phyloP scores from a whole-genome alignment of 2,797 vertebrate genomes.

The Fringilla coelebs region DNA sequence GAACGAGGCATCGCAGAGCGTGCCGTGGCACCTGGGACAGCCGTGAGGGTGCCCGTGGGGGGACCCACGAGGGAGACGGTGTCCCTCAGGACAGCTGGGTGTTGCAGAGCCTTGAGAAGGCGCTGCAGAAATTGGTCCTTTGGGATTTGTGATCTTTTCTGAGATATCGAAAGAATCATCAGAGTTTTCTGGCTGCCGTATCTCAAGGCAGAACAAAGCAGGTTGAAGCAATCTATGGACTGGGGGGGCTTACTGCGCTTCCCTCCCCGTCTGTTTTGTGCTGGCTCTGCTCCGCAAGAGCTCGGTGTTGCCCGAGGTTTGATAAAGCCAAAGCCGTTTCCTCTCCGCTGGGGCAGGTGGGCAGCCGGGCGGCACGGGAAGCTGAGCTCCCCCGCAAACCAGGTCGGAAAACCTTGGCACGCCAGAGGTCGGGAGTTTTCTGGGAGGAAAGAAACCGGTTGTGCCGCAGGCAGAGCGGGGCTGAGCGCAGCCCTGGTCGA shows the following conservation, averaged over 20 bases:
- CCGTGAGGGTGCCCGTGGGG: rapidly evolving
- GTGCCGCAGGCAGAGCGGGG: not conserved
- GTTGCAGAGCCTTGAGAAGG: not conserved
- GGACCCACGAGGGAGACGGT: not conserved
- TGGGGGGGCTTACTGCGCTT: not conserved
- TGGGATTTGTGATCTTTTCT: not conserved
- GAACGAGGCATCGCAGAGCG: too few relatives aligned
- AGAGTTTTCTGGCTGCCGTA: rapidly evolving
- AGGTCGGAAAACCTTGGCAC: rapidly evolving
- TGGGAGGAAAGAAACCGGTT: not conserved
- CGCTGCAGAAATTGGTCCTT: not conserved
- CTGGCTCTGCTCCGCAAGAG: not conserved
- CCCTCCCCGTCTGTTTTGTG: not conserved
- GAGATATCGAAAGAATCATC: rapidly evolving
- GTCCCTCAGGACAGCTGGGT: not conserved
- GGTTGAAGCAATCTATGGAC: not conserved
- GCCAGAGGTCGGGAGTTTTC: not conserved
- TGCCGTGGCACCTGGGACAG: not conserved
- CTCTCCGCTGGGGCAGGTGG: not conserved
- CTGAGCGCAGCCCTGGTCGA: not conserved
- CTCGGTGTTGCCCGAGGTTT: rapidly evolving
- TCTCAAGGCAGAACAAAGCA: not conserved
- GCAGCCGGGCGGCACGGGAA: not conserved
- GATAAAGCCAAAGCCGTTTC: not conserved
- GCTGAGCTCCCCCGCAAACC: not conserved